These are phyloP conservation scores for Dugesia japonica DNA, from an alignment of 2,888 invertebrate species.

Conservation along the genomic window DNA sequence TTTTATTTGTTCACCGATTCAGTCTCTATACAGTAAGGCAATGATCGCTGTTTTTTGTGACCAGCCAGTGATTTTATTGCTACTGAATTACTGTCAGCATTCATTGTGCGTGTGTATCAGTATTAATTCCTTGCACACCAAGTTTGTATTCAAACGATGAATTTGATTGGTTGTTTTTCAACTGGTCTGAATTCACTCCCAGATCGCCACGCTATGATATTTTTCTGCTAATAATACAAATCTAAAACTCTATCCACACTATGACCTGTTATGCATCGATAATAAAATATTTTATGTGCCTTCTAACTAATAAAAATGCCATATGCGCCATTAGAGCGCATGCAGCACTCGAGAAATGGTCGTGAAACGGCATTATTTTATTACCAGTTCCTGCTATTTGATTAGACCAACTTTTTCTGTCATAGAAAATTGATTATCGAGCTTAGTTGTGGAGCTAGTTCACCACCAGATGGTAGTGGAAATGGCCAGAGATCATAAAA, in stretches of 20 bases:
- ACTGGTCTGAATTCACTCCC: neutral
- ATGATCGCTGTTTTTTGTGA: conserved; percentile 20
- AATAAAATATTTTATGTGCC: conserved; percentile 20
- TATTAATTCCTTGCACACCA: neutral
- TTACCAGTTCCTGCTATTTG: conserved; percentile 20
- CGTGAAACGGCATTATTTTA: conserved; percentile 20
- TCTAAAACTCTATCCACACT: conserved; percentile 20
- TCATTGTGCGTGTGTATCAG: neutral
- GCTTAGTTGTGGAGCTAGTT: neutral
- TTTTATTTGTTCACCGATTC: conserved; percentile 15
- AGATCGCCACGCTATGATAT: conserved; percentile 10
- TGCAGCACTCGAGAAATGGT: conserved; percentile 14
- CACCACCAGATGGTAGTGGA: conserved; percentile 14
- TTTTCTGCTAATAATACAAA: conserved; percentile 8
- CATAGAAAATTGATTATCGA: conserved; percentile 20
- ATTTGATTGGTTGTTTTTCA: neutral
- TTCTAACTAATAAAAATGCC: conserved; percentile 20
- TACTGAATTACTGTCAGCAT: neutral
- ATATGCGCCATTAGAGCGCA: conserved; percentile 20
- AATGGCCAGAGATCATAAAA: conserved; percentile 2
- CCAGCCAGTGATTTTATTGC: conserved; percentile 20
- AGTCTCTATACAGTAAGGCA: conserved; percentile 11
- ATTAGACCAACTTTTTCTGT: conserved; percentile 20
- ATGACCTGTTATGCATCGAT: conserved; percentile 16
- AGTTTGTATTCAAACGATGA: neutral